Evolutionary conservation across 2,113 vertebrate genomes (phyloP).

Genomic region (Leptobrachium leishanense): DNA sequence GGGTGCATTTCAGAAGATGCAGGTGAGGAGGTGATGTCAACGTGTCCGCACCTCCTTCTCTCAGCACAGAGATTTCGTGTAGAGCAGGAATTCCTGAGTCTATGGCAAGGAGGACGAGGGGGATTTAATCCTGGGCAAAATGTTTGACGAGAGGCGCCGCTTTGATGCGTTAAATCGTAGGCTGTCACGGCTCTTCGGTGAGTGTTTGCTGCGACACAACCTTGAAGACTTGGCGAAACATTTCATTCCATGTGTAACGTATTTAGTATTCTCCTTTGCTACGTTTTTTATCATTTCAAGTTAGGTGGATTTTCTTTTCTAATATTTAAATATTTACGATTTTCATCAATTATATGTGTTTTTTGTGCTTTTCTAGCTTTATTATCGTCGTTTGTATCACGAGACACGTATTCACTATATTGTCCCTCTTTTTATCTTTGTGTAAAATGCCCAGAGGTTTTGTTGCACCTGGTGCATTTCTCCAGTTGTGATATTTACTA

Average conservation of each 20-base stretch:
- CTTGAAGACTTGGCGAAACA: too few relatives aligned
- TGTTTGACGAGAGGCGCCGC: conserved; percentile 37
- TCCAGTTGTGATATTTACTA: too few relatives aligned
- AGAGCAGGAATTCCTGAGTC: not conserved
- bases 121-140: not conserved
- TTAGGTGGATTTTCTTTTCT: not conserved
- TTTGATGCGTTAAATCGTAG: conserved; percentile 29
- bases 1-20: not conserved
- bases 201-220: not conserved
- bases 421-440: too few relatives aligned
- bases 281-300: not conserved
- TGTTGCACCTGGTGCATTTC: too few relatives aligned
- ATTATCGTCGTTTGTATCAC: too few relatives aligned
- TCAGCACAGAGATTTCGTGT: not conserved
- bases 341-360: not conserved
- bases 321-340: not conserved
- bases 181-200: conserved; percentile 35
- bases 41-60: not conserved
- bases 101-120: not conserved
- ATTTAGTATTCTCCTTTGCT: too few relatives aligned
- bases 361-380: too few relatives aligned
- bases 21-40: conserved; percentile 30
- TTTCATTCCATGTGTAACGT: too few relatives aligned
- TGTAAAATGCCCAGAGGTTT: too few relatives aligned
- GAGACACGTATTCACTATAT: too few relatives aligned